These are phyloP conservation scores for Scrobipalpa costella DNA, from an alignment of 2,888 invertebrate genomes.

Conservation along the genomic window DNA sequence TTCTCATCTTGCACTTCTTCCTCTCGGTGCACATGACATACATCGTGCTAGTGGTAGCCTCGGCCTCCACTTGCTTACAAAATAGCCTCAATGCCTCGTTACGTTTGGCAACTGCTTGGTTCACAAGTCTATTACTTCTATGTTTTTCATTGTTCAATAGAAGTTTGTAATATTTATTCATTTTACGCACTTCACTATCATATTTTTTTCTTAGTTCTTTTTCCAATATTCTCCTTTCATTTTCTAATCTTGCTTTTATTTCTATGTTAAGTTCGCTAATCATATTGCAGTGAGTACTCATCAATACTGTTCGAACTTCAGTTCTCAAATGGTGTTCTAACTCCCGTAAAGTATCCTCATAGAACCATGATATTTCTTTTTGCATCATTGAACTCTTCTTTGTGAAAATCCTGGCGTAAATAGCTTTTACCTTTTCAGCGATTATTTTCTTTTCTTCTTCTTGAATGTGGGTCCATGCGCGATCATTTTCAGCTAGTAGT, in stretches of 20 bases:
- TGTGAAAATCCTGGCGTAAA: slow-evolving; percentile 54
- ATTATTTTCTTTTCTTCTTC: slow-evolving; percentile 54
- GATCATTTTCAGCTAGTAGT: slow-evolving; percentile 59
- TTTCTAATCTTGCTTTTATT: slow-evolving; percentile 55
- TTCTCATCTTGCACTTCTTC: slow-evolving; percentile 68
- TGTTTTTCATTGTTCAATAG: slow-evolving; percentile 58
- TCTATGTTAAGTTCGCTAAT: slow-evolving; percentile 57
- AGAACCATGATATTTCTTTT: slow-evolving; percentile 59
- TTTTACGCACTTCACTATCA: slow-evolving; percentile 54
- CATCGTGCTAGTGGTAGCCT: slow-evolving; percentile 66
- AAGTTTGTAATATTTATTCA: slow-evolving; percentile 62
- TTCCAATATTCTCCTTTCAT: slow-evolving; percentile 54
- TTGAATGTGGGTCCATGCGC: slow-evolving; percentile 61
- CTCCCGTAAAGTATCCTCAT: slow-evolving; percentile 61
- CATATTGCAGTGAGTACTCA: slow-evolving; percentile 52
- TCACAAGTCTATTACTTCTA: slow-evolving; percentile 53
- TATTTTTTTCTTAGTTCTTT: slow-evolving; percentile 50
- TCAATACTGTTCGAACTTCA: slow-evolving; percentile 53
- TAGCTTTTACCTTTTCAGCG: slow-evolving; percentile 49
- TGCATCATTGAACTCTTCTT: slow-evolving; percentile 59
- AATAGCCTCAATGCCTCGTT: slow-evolving; percentile 66
- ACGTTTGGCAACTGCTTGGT: slow-evolving; percentile 53
- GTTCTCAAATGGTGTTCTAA: slow-evolving; percentile 58
- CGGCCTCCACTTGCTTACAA: slow-evolving; percentile 58
- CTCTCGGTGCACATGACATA: slow-evolving; percentile 70